phyloP scores from a whole-genome alignment of 1,140 invertebrate genomes.

The Littorina saxatilis region DNA sequence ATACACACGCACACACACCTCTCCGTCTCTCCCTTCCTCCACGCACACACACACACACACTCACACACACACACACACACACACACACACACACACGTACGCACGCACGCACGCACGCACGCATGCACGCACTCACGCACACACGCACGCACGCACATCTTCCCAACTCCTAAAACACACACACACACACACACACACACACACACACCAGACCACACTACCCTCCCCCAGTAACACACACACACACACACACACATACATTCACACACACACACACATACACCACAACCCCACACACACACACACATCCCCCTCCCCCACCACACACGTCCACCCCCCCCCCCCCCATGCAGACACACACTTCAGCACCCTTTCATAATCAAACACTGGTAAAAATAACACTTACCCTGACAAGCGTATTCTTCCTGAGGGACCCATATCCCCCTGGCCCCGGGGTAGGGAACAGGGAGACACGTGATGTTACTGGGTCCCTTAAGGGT shows the following conservation, averaged over 20 bases:
- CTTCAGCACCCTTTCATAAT: no score
- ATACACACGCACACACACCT: no score
- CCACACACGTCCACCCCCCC: no score
- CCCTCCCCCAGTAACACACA: no score
- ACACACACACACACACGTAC: conserved; percentile 19
- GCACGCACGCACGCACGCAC: conserved; percentile 22
- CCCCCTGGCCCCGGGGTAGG: neutral
- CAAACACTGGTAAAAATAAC: no score
- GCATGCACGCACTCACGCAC: conserved; percentile 17
- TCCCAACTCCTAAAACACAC: neutral
- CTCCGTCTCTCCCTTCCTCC: no score
- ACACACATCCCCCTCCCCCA: no score
- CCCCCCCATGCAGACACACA: no score
- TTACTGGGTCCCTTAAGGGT: conserved; percentile 1
- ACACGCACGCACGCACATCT: conserved; percentile 1
- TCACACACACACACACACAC: conserved; percentile 15
- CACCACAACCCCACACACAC: no score
- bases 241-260: neutral
- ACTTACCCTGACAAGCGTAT: neutral
- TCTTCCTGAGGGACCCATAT: conserved; percentile 11
- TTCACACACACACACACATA: no score
- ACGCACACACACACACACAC: conserved; percentile 11
- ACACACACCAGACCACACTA: neutral
- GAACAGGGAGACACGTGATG: neutral
- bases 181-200: conserved; percentile 25